These are phyloP conservation scores for Urocyon cinereoargenteus DNA, from an alignment of 2,797 vertebrate genomes.

Conservation along the genomic window DNA sequence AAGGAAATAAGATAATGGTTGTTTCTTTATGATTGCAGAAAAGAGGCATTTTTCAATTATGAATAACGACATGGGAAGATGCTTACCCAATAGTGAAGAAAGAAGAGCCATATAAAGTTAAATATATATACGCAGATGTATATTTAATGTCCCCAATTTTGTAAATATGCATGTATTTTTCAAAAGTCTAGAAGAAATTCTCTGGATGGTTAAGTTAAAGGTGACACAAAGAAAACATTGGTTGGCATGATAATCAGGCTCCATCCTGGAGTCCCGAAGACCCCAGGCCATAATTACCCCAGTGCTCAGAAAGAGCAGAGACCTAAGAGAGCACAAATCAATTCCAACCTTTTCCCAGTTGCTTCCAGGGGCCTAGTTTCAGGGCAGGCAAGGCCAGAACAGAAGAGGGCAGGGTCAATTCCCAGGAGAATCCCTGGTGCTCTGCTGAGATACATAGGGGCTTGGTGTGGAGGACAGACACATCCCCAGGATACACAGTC, in stretches of 20 bases:
- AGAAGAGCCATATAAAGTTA: not conserved
- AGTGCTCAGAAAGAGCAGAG: not conserved
- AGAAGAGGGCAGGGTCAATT: not conserved
- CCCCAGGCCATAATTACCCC: not conserved
- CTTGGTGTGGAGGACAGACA: fast-evolving
- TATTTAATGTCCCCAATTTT: not conserved
- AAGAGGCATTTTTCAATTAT: not conserved
- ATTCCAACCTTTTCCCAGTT: too few species aligned
- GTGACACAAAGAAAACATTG: not conserved
- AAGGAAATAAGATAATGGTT: not conserved
- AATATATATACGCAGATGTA: too few species aligned
- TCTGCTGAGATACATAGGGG: not conserved
- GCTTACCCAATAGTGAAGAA: not conserved
- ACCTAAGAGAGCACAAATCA: not conserved
- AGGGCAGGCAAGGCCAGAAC: not conserved
- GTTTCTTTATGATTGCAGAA: not conserved
- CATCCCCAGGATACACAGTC: fast-evolving
- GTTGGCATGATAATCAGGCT: not conserved
- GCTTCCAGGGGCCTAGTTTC: not conserved
- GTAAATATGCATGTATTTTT: not conserved
- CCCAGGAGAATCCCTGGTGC: fast-evolving
- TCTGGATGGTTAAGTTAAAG: not conserved
- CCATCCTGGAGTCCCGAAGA: not conserved
- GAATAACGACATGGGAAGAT: not conserved
- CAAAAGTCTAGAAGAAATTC: not conserved